Conservation (phyloP, 2,797 vertebrate genomes). For the Propithecus perrieri region DNA sequence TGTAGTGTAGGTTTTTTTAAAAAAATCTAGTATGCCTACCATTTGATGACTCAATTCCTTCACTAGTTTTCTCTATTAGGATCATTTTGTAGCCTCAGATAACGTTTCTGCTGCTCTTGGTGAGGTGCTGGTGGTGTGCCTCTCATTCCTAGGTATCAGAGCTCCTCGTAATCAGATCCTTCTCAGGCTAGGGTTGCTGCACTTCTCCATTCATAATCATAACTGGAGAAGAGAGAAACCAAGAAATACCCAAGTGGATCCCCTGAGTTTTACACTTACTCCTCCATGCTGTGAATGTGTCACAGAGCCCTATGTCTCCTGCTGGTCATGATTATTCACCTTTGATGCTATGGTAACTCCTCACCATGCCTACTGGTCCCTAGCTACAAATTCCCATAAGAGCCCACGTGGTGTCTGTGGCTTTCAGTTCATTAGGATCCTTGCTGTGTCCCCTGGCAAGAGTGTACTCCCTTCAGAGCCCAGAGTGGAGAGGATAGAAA, state of each 20-base stretch:
- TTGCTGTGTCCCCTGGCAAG: neutral
- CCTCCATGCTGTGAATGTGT: neutral
- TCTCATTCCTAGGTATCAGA: neutral
- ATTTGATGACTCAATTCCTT: neutral
- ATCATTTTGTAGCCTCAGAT: neutral
- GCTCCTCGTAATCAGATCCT: neutral
- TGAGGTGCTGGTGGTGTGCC: neutral
- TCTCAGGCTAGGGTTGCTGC: neutral
- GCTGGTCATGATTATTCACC: neutral
- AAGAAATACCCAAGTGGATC: neutral
- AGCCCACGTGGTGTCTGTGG: neutral
- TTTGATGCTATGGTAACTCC: neutral
- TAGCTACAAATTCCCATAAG: neutral
- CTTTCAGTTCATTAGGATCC: neutral
- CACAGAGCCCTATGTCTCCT: neutral
- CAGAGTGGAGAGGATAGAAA: neutral
- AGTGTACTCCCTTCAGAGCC: neutral
- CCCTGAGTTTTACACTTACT: neutral
- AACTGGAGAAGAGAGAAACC: neutral
- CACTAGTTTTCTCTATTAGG: neutral
- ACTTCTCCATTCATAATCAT: neutral
- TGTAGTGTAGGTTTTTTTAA: neutral
- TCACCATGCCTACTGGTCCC: neutral
- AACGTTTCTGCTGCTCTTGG: neutral
- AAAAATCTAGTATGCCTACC: neutral